Evolutionary conservation across 2,113 vertebrate genomes (phyloP).

Genomic region (Clarias batrachus): DNA sequence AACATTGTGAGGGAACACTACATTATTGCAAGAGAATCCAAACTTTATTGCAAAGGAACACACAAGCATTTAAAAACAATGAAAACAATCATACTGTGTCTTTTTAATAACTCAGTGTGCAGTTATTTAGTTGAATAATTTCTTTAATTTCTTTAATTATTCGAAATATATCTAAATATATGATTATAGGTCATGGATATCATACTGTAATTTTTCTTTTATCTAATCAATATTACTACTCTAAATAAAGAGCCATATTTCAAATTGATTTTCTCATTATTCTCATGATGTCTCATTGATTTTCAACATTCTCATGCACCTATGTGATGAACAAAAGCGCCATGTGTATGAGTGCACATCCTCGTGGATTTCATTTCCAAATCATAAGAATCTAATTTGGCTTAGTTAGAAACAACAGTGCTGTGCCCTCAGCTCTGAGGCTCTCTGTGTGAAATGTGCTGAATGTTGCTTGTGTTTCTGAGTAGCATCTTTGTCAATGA

Average conservation of each 20-base stretch:
- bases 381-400: slow-evolving; percentile 71
- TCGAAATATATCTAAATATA: not conserved
- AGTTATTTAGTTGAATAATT: not conserved
- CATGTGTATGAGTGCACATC: slow-evolving; percentile 44
- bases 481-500: slow-evolving; percentile 73
- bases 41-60: not conserved
- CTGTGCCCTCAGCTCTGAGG: slow-evolving; percentile 61
- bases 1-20: not conserved
- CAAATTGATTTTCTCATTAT: not conserved
- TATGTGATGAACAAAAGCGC: slow-evolving; percentile 45
- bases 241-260: slow-evolving; percentile 29
- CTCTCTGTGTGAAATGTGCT: slow-evolving; percentile 64
- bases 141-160: not conserved
- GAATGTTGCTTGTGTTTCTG: slow-evolving; percentile 55
- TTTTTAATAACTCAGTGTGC: not conserved
- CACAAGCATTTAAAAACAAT: not conserved
- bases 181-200: not conserved
- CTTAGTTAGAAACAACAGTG: slow-evolving; percentile 68
- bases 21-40: not conserved
- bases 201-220: not conserved
- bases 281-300: no score
- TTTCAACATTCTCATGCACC: slow-evolving; percentile 9
- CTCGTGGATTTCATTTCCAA: slow-evolving; percentile 72
- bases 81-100: not conserved
- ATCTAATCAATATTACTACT: not conserved